phyloP scores from a whole-genome alignment of 2,888 invertebrate species.

The Phasia obesa region DNA sequence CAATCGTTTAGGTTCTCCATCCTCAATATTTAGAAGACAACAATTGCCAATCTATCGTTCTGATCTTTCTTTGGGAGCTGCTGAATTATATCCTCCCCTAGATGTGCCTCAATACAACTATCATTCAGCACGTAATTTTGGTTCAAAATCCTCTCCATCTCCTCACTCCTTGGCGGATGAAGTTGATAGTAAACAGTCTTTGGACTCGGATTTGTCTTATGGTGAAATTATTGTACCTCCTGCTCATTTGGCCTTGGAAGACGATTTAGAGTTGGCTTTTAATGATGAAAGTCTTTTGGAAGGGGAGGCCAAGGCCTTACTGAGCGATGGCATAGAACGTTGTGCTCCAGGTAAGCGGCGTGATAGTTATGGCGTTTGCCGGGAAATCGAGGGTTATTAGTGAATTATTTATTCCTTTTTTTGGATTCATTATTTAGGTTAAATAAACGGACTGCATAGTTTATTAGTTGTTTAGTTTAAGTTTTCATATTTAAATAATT shows the following conservation, averaged over 20 bases:
- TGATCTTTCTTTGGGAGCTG: slow-evolving; percentile 74
- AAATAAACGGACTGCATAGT: slow-evolving; percentile 58
- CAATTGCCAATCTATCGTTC: slow-evolving; percentile 75
- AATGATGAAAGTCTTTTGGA: slow-evolving; percentile 71
- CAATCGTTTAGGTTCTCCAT: slow-evolving; percentile 47
- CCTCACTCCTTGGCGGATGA: slow-evolving; percentile 39
- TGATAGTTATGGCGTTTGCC: slow-evolving; percentile 87
- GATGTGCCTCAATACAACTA: slow-evolving; percentile 75
- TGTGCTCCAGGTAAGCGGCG: slow-evolving; percentile 89
- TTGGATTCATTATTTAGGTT: slow-evolving; percentile 13
- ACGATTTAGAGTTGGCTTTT: slow-evolving; percentile 76
- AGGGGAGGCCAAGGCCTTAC: slow-evolving; percentile 82
- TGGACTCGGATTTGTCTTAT: slow-evolving; percentile 66
- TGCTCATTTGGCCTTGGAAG: slow-evolving; percentile 76
- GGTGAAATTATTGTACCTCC: slow-evolving; percentile 71
- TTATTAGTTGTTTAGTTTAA: slow-evolving; percentile 50
- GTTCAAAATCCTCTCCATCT: slow-evolving; percentile 8
- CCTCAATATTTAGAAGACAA: slow-evolving; percentile 14
- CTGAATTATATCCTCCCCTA: slow-evolving; percentile 77
- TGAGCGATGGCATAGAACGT: slow-evolving; percentile 87
- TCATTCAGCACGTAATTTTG: slow-evolving; percentile 70
- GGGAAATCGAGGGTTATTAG: slow-evolving; percentile 81
- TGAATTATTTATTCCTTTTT: neutral
- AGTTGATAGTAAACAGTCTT: slow-evolving; percentile 59
- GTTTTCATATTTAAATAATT: slow-evolving; percentile 7